Conservation (phyloP, 2,888 invertebrate species). For the Omphaloscelis lunosa region DNA sequence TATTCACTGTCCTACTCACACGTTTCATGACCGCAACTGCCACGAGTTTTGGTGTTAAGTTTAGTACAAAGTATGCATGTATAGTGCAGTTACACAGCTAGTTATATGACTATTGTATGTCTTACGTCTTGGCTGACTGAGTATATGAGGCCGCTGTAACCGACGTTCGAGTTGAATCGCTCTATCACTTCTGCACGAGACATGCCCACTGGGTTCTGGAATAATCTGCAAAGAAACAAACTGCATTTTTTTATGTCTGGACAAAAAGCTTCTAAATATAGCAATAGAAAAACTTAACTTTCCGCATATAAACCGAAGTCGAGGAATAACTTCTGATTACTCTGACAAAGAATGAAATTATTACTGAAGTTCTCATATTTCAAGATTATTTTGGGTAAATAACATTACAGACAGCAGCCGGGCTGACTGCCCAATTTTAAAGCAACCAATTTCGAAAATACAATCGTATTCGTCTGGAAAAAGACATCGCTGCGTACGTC, state of each 20-base stretch:
- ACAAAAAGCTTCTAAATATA: not conserved
- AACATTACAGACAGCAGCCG: not conserved
- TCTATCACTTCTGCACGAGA: conserved; percentile 94
- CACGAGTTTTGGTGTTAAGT: not conserved
- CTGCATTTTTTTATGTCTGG: not conserved
- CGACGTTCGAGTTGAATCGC: conserved; percentile 99
- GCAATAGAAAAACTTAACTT: not conserved
- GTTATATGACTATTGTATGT: conserved; percentile 9
- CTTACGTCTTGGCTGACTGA: conserved; percentile 99
- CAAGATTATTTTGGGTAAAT: not conserved
- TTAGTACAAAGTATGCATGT: conserved; percentile 61
- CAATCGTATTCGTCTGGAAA: not conserved
- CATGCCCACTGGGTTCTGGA: conserved; percentile 91
- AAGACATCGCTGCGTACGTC: not conserved
- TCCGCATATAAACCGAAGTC: not conserved
- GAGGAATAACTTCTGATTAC: not conserved
- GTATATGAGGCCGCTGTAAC: conserved; percentile 99
- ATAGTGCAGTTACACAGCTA: conserved; percentile 47
- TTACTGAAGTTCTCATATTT: not conserved
- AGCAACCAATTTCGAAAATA: not conserved
- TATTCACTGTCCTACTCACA: not conserved
- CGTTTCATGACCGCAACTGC: conserved; percentile 4
- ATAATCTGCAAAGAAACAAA: conserved; percentile 79
- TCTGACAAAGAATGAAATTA: not conserved
- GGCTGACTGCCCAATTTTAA: not conserved